Evolutionary conservation across 2,888 invertebrate species (phyloP), one percentile per base, ranked within the genome.

Genomic region (Drosophila paramelanica): DNA sequence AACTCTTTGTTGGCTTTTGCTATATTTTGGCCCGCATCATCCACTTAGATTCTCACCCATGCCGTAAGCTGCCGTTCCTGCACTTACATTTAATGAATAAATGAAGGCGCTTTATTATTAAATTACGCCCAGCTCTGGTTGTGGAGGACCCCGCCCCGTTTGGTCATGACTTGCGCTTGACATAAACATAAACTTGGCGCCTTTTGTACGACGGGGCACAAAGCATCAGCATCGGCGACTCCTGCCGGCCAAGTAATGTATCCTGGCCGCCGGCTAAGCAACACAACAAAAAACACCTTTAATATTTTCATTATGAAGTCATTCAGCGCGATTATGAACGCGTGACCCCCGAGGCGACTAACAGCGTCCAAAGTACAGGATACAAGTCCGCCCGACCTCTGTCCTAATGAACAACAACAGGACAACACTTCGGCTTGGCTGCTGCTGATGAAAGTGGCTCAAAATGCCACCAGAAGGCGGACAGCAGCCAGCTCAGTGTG

Each of bases 271-370:
- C 75, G 88, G 82, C 82, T 79, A 83, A 74, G 78, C 57, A 68
- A 56, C 69, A 67, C 43, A 75, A 70, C 78, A 83, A 73, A 84
- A 90, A 85, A 90, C 91, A 91, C 91, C 90, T 90, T 91, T 90
- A 89, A 90, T 90, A 89, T 90, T 90, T 90, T 89, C 88, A 90
- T 91, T 90, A 91, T 81, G 85, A 89, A 90, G 78, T 90, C 88
- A 84, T 89, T 89, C 79, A 73, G 82, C 75, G 83, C 88, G 87
- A 85, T 90, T 90, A 89, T 87, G 88, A 88, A 72, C 81, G 85
- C 85, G 89, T 88, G 85, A 87, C 89, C 85, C 85, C 85, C 88
- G 65, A 79, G 82, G 88, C 81, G 88, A 61, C 64, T 56, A 72
- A 75, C 85, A 77, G 85, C 88, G 55, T 68, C 83, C 66, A 56